These are phyloP conservation scores for Corydoras maculifer DNA, from an alignment of 2,113 vertebrate species.

Conservation along the genomic window DNA sequence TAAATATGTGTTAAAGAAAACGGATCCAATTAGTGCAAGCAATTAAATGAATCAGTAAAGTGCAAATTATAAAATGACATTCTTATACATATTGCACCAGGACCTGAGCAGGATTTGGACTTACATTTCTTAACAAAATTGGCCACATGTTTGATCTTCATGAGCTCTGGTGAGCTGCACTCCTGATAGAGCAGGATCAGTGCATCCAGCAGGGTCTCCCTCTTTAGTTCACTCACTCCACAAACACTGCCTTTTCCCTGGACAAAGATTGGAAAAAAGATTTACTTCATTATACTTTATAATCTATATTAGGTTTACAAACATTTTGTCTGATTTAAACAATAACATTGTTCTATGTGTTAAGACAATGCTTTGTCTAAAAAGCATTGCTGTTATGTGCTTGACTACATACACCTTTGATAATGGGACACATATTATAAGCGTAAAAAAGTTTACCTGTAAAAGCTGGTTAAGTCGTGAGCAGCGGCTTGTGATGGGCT, in stretches of 20 bases:
- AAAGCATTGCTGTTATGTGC: too few species aligned
- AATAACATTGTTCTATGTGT: too few species aligned
- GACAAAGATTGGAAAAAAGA: not conserved
- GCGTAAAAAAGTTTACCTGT: constrained; percentile 69
- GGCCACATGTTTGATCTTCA: constrained; percentile 84
- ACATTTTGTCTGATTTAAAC: too few species aligned
- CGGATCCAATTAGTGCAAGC: too few species aligned
- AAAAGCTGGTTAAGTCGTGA: constrained; percentile 81
- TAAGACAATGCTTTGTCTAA: too few species aligned
- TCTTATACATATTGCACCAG: not conserved
- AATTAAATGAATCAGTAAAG: too few species aligned
- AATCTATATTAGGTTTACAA: too few species aligned
- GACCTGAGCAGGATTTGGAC: constrained; percentile 33
- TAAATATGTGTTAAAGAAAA: too few species aligned
- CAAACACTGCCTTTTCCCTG: constrained; percentile 77
- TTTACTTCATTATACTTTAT: too few species aligned
- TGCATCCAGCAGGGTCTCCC: constrained; percentile 87
- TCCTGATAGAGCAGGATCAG: constrained; percentile 86
- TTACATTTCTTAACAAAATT: constrained; percentile 92
- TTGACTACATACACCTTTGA: too few species aligned
- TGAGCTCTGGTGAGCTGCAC: constrained; percentile 79
- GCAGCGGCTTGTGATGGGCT: constrained; percentile 77
- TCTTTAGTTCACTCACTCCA: constrained; percentile 65
- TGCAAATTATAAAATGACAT: not conserved
- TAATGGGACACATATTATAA: too few species aligned